Percentiles rank a stretch among this genome's conserved stretches.
phyloP scores from a whole-genome alignment of 2,888 invertebrate genomes.

The Diarsia brunnea region DNA sequence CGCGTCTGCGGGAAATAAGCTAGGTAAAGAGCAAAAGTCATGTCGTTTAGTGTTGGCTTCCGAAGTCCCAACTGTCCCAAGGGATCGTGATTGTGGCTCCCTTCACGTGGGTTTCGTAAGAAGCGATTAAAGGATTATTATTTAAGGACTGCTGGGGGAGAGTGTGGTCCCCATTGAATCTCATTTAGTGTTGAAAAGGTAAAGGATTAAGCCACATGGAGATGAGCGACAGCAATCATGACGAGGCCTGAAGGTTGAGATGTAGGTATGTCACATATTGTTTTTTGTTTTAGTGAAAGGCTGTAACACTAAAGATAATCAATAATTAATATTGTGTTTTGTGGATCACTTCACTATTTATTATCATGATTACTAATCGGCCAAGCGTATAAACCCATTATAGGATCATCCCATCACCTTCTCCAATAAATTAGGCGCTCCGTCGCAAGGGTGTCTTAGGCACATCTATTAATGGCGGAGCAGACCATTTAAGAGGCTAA shows the following conservation, averaged over 20 bases:
- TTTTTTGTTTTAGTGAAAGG: background rate
- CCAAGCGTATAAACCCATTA: conserved; percentile 1
- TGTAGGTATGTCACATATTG: background rate
- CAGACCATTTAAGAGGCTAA: conserved; percentile 32
- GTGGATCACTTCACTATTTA: conserved; percentile 3
- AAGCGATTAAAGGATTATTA: conserved; percentile 50
- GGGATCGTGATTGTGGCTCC: conserved; percentile 12
- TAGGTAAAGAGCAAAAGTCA: conserved; percentile 26
- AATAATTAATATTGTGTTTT: background rate
- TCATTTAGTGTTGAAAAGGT: conserved; percentile 33
- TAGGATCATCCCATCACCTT: background rate
- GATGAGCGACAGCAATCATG: background rate
- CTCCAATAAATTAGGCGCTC: conserved; percentile 20
- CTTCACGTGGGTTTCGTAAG: conserved; percentile 37
- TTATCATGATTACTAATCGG: background rate
- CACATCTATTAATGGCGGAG: conserved; percentile 19
- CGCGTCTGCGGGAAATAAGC: conserved; percentile 4
- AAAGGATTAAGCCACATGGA: conserved; percentile 26
- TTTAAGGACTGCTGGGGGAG: conserved; percentile 32
- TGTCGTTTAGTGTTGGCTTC: conserved; percentile 25
- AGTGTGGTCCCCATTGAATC: conserved; percentile 16
- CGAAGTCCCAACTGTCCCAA: conserved; percentile 21
- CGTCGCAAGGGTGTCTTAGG: conserved; percentile 2
- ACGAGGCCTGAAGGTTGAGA: background rate
- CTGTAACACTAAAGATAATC: background rate